Conservation (phyloP, 2,888 invertebrate genomes). For the Limenitis camilla region DNA sequence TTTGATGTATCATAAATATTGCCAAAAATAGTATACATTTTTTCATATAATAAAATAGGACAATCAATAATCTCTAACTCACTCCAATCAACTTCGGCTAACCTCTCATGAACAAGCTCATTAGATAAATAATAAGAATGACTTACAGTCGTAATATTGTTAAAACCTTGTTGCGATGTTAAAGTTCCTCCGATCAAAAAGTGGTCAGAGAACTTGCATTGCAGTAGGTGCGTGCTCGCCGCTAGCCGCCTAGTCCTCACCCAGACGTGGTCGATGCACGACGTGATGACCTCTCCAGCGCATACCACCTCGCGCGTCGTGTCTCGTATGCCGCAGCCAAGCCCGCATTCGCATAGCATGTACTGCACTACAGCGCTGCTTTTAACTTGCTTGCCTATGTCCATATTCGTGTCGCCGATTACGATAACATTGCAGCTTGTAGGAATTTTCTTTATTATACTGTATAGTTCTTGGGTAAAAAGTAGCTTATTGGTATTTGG, state of each 20-base stretch:
- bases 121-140: neutral
- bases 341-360: slow-evolving; percentile 1
- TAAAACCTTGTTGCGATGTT: neutral
- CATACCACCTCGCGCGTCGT: neutral
- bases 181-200: neutral
- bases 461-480: no score
- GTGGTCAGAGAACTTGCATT: neutral
- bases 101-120: neutral
- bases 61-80: neutral
- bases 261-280: slow-evolving; percentile 3
- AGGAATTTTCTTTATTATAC: no score
- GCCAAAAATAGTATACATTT: neutral
- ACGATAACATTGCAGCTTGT: no score
- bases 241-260: neutral
- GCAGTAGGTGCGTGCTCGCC: neutral
- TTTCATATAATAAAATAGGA: neutral
- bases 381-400: neutral
- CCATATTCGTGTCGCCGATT: neutral
- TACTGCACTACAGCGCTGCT: neutral
- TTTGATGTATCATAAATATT: neutral
- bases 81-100: neutral
- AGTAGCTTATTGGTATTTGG: no score
- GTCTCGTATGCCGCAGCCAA: neutral
- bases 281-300: neutral
- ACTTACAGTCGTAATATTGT: neutral